Evolutionary conservation across 2,113 vertebrate species (phyloP), one percentile per base, ranked within the genome.

Genomic region (Coregonus clupeaformis): DNA sequence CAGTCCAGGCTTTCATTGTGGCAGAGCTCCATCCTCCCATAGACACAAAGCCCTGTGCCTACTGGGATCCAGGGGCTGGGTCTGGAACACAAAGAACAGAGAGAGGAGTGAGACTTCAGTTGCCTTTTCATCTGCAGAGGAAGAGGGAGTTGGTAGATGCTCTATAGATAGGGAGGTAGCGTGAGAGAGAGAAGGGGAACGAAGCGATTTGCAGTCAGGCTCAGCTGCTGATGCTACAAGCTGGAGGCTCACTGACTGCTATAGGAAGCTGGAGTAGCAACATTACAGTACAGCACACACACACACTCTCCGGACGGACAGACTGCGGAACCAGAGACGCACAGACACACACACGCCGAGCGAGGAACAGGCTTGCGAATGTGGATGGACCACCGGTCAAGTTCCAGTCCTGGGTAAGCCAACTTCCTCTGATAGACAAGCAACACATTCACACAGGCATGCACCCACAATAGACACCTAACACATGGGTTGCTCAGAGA

Each of bases 391-490:
- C 65, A 22, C 59, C 64, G 80, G 45, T 82, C 77, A 83, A 86
- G 81, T 88, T 90, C 80, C 68, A 79, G 75, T 84, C 85, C 87
- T 85, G 85, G 91, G 93, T 94, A 86, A 94, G 93, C n/a, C 14
- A 63, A 25, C 63, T 29, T 55, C 27, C 14, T 49, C 45, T 60
- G 27, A 22, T 18, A n/a, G 6, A 30, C 60, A 27, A 60, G 13
- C 29, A 11, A 13, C 20, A 60, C 29, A 59, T 42, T 9, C 49
- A 71, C 52, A 71, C 70, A 60, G 32, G 45, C 68, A 69, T 47
- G 22, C 68, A 69, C 42, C n/a, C 42, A 69, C 6, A 1, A 24
- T 16, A 60, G 57, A 22, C 9, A 60, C 13, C n/a, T 4, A 3
- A 68, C 32, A 45, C 16, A 27, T 27, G 27, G 27, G 27, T 27